These are phyloP conservation scores for Notechis scutatus DNA, from an alignment of 2,113 vertebrate genomes.

Conservation along the genomic window DNA sequence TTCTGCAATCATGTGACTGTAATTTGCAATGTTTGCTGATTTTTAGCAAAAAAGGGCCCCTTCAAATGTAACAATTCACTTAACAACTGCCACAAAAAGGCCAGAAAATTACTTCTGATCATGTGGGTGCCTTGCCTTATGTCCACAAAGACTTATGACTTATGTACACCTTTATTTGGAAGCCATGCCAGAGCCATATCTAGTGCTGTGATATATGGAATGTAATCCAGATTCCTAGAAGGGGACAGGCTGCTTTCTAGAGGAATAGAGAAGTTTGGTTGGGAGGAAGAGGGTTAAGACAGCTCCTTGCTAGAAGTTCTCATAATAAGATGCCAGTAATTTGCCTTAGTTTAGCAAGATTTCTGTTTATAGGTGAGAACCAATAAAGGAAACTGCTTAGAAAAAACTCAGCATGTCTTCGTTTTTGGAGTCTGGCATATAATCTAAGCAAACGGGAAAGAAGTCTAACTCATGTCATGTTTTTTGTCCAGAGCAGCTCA, in stretches of 20 bases:
- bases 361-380: background rate
- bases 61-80: background rate
- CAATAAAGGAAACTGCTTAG: background rate
- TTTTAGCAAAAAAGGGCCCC: background rate
- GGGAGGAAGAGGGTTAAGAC: background rate
- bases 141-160: background rate
- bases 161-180: conserved; percentile 11
- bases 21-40: background rate
- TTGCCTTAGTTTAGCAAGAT: background rate
- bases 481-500: conserved; percentile 48
- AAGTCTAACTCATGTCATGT: conserved; percentile 44
- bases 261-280: background rate
- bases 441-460: conserved; percentile 37
- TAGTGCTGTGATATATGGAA: conserved; percentile 33
- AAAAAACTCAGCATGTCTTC: background rate
- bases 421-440: background rate
- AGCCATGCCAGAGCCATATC: conserved; percentile 24
- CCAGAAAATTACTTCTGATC: background rate
- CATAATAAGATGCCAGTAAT: background rate
- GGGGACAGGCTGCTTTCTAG: background rate
- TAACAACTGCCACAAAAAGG: background rate
- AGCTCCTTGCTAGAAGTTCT: background rate
- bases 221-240: background rate
- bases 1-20: background rate
- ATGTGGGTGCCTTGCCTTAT: background rate